Percentiles rank a stretch among this genome's conserved stretches.
phyloP scores from a whole-genome alignment of 2,113 vertebrate genomes.

The Synodontis membranacea region DNA sequence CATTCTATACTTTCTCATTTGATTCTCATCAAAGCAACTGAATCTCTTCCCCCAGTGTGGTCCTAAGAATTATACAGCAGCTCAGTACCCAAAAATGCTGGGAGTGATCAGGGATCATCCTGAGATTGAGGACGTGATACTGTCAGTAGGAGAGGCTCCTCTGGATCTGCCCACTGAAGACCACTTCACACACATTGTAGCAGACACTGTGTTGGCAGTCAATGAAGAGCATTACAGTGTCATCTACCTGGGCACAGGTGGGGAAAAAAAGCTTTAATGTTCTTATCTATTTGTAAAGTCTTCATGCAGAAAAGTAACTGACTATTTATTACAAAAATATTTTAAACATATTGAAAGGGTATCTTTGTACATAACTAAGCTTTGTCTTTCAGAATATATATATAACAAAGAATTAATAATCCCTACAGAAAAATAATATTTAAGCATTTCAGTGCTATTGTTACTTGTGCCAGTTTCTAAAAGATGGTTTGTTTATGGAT shows the following conservation, averaged over 20 bases:
- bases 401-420: neutral
- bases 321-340: neutral
- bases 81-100: conserved; percentile 68
- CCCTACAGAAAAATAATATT: neutral
- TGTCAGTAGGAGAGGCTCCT: conserved; percentile 68
- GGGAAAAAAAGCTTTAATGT: conserved; percentile 17
- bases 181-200: conserved; percentile 74
- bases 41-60: conserved; percentile 63
- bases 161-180: conserved; percentile 72
- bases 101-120: conserved; percentile 72
- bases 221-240: conserved; percentile 78
- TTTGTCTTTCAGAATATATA: neutral
- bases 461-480: neutral
- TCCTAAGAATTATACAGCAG: conserved; percentile 62
- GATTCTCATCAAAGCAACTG: neutral
- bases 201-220: conserved; percentile 71
- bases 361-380: neutral
- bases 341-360: neutral
- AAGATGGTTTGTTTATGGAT: neutral
- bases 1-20: neutral
- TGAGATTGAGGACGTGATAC: conserved; percentile 76
- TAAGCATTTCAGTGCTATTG: neutral
- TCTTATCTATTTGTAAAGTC: neutral
- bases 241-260: conserved; percentile 80
- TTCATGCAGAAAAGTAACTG: neutral